Conservation (phyloP, 2,113 vertebrate genomes). For the Gallinago media region DNA sequence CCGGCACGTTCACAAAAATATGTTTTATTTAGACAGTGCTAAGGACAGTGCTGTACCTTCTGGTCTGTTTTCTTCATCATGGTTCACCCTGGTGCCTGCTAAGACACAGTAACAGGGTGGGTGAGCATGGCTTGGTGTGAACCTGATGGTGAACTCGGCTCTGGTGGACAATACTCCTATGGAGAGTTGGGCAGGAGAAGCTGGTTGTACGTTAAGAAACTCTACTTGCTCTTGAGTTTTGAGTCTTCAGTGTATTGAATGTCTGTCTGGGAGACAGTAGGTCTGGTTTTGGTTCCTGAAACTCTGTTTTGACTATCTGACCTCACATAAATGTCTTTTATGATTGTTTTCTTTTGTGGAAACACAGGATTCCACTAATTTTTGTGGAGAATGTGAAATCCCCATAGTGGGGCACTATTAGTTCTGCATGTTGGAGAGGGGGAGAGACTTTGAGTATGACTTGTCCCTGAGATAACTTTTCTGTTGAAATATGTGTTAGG, state of each 20-base stretch:
- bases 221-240: neutral
- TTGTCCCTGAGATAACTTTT: neutral
- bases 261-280: neutral
- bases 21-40: neutral
- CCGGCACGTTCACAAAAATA: neutral
- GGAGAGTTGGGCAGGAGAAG: neutral
- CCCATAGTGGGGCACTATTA: neutral
- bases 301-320: neutral
- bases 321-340: neutral
- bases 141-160: neutral
- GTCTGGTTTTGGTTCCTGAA: neutral
- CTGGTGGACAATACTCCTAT: neutral
- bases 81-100: neutral
- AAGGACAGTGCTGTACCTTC: neutral
- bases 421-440: neutral
- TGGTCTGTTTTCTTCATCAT: neutral
- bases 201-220: neutral
- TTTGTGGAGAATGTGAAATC: neutral
- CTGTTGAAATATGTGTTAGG: neutral
- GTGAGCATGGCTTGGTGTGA: neutral
- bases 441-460: neutral
- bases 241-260: neutral
- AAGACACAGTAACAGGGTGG: neutral
- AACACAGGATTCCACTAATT: neutral
- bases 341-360: neutral